These are phyloP conservation scores for Actias luna DNA, from an alignment of 2,888 invertebrate genomes.

Conservation along the genomic window DNA sequence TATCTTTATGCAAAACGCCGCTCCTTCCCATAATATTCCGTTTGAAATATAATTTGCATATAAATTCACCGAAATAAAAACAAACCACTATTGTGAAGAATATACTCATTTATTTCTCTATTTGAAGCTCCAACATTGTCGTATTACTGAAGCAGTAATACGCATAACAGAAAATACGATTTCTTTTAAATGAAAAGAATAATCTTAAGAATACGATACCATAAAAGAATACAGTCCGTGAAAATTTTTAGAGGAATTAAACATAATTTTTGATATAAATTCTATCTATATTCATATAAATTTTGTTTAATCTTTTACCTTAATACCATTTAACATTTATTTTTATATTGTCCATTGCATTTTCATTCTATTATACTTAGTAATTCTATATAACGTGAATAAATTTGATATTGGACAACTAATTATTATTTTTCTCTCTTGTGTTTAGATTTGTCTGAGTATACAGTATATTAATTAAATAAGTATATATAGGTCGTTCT, in stretches of 20 bases:
- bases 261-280: constrained; percentile 1
- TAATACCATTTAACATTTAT: constrained; percentile 1
- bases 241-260: constrained; percentile 11
- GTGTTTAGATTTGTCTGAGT: not conserved
- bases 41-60: not conserved
- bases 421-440: not conserved
- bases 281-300: constrained; percentile 6
- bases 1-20: not conserved
- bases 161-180: constrained; percentile 43
- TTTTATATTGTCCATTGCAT: constrained; percentile 6
- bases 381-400: constrained; percentile 3
- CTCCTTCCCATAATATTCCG: not conserved
- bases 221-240: not conserved
- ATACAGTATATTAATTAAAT: not conserved
- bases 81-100: constrained; percentile 71
- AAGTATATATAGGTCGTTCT: not conserved
- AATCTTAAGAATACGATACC: not conserved
- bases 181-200: not conserved
- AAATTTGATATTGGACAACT: not conserved
- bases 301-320: constrained; percentile 4
- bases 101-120: constrained; percentile 73
- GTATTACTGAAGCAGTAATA: constrained; percentile 46
- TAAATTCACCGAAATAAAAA: constrained; percentile 56
- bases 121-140: constrained; percentile 59
- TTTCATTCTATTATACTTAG: not conserved